phyloP scores from a whole-genome alignment of 2,888 invertebrate species.

The Actias luna region DNA sequence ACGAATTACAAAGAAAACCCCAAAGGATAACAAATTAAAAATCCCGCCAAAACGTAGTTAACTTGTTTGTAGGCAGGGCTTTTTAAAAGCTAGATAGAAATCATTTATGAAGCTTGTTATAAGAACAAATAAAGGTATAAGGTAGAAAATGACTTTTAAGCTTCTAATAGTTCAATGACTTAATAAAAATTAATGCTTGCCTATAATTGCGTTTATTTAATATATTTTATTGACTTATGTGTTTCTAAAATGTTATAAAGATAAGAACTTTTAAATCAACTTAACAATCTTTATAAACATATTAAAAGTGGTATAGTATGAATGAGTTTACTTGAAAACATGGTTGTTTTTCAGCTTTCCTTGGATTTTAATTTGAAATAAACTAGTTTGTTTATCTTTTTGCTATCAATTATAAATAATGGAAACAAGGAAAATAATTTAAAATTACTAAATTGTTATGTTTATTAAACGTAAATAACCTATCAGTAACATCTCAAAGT shows the following conservation, averaged over 20 bases:
- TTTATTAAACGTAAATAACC: conserved; percentile 65
- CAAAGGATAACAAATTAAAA: too few relatives aligned
- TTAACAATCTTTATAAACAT: conserved; percentile 14
- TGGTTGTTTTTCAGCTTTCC: conserved; percentile 80
- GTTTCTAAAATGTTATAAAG: not conserved
- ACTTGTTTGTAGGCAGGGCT: not conserved
- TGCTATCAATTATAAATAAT: conserved; percentile 41
- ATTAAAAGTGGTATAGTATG: conserved; percentile 30
- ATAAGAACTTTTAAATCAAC: not conserved
- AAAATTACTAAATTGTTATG: conserved; percentile 42
- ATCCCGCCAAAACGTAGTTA: too few relatives aligned
- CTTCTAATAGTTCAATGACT: not conserved
- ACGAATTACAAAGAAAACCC: too few relatives aligned
- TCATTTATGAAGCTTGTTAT: not conserved
- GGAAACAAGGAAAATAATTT: conserved; percentile 39
- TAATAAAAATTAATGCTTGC: not conserved
- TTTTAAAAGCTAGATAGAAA: not conserved
- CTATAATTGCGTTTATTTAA: not conserved
- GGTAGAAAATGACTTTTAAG: not conserved
- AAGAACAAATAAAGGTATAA: not conserved
- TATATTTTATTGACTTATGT: not conserved
- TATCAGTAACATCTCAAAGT: conserved; percentile 64
- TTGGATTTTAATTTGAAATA: conserved; percentile 58
- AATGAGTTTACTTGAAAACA: conserved; percentile 68
- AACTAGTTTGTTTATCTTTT: conserved; percentile 45